A percentile compares a stretch with the other conserved stretches of the same genome.
Evolutionary conservation across 2,797 vertebrate genomes (phyloP).

Genomic region (Chelidonichthys spinosus): DNA sequence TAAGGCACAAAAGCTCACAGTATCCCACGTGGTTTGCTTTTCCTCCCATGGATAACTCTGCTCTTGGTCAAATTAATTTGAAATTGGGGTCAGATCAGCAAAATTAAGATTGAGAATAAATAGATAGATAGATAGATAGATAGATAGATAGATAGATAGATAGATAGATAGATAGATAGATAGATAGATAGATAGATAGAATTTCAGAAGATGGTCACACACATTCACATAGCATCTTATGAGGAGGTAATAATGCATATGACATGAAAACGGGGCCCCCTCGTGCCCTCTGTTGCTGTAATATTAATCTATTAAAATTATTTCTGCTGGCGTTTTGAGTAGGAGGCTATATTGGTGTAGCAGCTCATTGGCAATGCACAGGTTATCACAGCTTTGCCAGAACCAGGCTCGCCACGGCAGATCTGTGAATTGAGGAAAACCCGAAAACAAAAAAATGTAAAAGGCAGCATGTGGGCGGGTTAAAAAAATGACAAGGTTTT

Average conservation of each 20-base stretch:
- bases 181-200: too few relatives aligned
- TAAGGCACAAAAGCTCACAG: slow-evolving; percentile 1
- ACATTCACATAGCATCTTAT: slow-evolving; percentile 11
- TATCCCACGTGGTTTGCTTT: neutral
- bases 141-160: too few relatives aligned
- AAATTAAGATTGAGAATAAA: neutral
- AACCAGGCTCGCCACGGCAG: slow-evolving; percentile 51
- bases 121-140: too few relatives aligned
- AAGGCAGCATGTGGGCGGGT: slow-evolving; percentile 71
- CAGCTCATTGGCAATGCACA: slow-evolving; percentile 59
- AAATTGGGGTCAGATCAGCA: neutral
- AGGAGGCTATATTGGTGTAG: slow-evolving; percentile 53
- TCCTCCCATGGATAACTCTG: neutral
- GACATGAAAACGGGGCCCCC: slow-evolving; percentile 13
- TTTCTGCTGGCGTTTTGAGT: slow-evolving; percentile 62
- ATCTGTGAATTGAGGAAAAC: slow-evolving; percentile 71
- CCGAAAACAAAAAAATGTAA: slow-evolving; percentile 41
- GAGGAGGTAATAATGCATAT: slow-evolving; percentile 23
- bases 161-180: too few relatives aligned
- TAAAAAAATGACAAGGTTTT: slow-evolving; percentile 71
- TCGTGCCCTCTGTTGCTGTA: slow-evolving; percentile 23
- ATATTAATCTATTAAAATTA: slow-evolving; percentile 50
- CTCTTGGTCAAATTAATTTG: neutral
- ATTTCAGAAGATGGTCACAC: neutral
- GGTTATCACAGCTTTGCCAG: slow-evolving; percentile 62